Evolutionary conservation across 2,113 vertebrate genomes (phyloP), one percentile per base, ranked within the genome.

Genomic region (Entosphenus tridentatus): DNA sequence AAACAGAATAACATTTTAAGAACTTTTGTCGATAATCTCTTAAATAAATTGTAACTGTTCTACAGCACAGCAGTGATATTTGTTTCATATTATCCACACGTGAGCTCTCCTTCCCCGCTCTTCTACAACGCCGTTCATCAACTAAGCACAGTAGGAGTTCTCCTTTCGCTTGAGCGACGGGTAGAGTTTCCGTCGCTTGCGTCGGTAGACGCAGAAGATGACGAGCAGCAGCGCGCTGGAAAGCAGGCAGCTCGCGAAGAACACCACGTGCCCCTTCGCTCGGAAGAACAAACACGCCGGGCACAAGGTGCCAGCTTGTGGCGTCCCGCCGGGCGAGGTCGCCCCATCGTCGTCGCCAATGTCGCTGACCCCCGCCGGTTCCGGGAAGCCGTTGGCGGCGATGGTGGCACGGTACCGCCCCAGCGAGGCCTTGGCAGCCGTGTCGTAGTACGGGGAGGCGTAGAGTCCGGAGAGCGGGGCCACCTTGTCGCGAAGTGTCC

Each of bases 391-490:
- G 0, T 80, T 75, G 57, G 57, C 78, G 70, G 73, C 73, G 69
- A 93, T 84, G n/a, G 95, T 74, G 16, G 79, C 75, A 55, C 79
- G 86, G 79, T 92, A 96, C 57, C 82, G 73, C 12, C 76, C 67
- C 3, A 86, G 68, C 1, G 92, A 96, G 13, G 80, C 79, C 72
- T 96, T 96, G 68, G 85, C 80, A 78, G 79, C 85, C 56, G 83
- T 84, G 67, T 84, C 80, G 70, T 79, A 78, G 17, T 80, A 75
- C 8, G 72, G 17, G 0, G 87, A 83, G 65, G 80, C 83, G 76
- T 91, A 96, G 75, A 95, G 85, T 70, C 89, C 89, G 70, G 85
- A 88, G 73, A 81, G 79, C 2, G 84, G 82, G 11, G 76, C 79
- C 1, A 82, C 78, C 73, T 80, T 82, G 77, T 83, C 91, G 54